Conservation (phyloP, 1,140 invertebrate genomes). For the Nasonia longicornis region DNA sequence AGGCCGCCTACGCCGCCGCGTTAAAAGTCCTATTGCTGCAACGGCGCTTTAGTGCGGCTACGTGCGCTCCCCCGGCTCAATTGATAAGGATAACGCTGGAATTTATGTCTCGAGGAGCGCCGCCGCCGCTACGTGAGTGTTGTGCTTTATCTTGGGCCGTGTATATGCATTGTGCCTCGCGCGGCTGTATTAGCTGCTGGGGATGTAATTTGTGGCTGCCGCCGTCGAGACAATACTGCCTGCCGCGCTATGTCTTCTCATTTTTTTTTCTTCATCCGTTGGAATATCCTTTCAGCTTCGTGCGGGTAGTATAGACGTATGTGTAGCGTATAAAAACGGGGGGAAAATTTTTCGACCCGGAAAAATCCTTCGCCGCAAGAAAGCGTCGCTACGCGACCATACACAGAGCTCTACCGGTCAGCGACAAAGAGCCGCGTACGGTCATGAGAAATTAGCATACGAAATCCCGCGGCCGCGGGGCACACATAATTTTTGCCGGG, state of each 20-base stretch:
- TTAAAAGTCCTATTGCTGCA: constrained; percentile 35
- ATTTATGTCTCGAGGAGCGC: constrained; percentile 43
- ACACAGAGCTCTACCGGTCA: neutral
- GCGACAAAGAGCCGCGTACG: neutral
- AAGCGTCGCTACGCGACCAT: neutral
- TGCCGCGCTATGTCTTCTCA: neutral
- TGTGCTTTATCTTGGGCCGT: constrained; percentile 41
- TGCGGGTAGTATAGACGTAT: too few species aligned
- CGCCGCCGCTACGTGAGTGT: constrained; percentile 40
- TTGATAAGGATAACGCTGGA: constrained; percentile 47
- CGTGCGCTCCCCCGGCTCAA: constrained; percentile 36
- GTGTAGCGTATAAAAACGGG: too few species aligned
- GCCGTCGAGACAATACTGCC: neutral
- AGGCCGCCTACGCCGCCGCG: neutral
- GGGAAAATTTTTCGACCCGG: too few species aligned
- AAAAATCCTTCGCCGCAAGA: neutral
- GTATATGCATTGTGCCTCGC: neutral
- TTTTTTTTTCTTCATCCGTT: neutral
- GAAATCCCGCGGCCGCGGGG: neutral
- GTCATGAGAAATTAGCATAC: neutral
- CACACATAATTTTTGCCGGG: constrained; percentile 61
- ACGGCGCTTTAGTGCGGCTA: constrained; percentile 33
- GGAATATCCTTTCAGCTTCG: too few species aligned
- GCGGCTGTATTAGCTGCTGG: constrained; percentile 10
- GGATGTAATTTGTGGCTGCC: constrained; percentile 27